Evolutionary conservation across 2,888 invertebrate genomes (phyloP), one percentile per base, ranked within the genome.

Genomic region (Parochlus steinenii): DNA sequence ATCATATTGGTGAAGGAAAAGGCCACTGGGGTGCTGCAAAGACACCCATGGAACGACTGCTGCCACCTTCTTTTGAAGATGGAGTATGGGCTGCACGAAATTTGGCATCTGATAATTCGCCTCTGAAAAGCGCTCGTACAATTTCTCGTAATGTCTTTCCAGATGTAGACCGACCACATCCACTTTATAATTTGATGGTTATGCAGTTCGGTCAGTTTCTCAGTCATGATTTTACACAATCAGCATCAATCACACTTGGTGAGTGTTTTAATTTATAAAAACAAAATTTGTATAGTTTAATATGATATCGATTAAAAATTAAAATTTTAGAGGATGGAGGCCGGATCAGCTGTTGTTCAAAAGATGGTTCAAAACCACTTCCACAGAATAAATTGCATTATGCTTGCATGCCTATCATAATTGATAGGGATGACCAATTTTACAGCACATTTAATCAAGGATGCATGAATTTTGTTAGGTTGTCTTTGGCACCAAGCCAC

Each of bases 121-220:
- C 65, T 0, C 55, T 86, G 4, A 64, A 74, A 2, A 71, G 73
- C 39, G 67, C 83, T 0, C 64, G 86, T 23, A 51, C 63, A 6
- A 69, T 83, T 25, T 83, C 82, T 37, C 60, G 65, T 5, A 52
- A 55, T 1, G 48, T 85, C 1, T 63, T 85, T 24, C 50, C 61
- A 1, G 71, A 74, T 41, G 58, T 58, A 2, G 65, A 69, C 48
- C 61, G 63, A 29, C 71, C 69, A 10, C 77, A 79, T 51, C 44
- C 52, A 1, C 63, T 65, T 1, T 66, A 66, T 46, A 79, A 77
- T 33, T 54, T 80, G 29, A 61, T 81, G 48, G 59, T 79, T 37
- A 78, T 78, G 75, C 78, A 81, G 53, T 83, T 80, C 56, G 76
- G 80, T 0, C 81, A 85, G 50, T 79, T 83, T 46, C 52, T 85